Conservation (phyloP, 2,797 vertebrate genomes). For the Trichosurus vulpecula region DNA sequence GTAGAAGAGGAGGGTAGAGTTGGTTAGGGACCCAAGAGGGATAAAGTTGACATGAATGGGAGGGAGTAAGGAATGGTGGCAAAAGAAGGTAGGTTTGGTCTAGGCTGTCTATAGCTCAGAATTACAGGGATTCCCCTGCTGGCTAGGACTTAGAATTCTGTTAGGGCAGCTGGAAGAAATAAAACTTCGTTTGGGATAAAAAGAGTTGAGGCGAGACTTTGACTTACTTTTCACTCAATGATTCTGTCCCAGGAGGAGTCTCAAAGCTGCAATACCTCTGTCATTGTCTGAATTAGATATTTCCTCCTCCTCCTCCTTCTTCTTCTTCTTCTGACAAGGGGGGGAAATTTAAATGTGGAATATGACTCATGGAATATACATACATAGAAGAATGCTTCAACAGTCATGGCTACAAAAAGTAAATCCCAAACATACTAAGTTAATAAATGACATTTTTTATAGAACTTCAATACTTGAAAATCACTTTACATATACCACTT, state of each 20-base stretch:
- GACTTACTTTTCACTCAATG: neutral
- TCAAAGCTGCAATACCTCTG: neutral
- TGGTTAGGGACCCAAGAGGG: neutral
- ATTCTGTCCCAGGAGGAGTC: neutral
- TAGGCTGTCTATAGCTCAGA: neutral
- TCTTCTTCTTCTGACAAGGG: neutral
- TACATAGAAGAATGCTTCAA: neutral
- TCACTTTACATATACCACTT: neutral
- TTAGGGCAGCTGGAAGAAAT: neutral
- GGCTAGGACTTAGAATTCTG: neutral
- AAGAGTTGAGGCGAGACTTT: neutral
- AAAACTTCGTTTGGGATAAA: neutral
- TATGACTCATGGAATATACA: neutral
- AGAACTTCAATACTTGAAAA: neutral
- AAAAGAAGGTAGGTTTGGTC: neutral
- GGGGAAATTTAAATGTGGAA: neutral
- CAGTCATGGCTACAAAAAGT: neutral
- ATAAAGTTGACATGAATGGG: neutral
- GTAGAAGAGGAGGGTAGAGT: neutral
- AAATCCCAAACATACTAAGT: neutral
- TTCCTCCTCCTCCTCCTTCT: neutral
- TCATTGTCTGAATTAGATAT: neutral
- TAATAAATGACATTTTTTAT: neutral
- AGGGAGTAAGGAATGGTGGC: neutral
- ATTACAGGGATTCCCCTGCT: neutral